Base-by-base conservation (phyloP, 2,797 vertebrate species). In the Hydrocynus forskahlii region DNA sequence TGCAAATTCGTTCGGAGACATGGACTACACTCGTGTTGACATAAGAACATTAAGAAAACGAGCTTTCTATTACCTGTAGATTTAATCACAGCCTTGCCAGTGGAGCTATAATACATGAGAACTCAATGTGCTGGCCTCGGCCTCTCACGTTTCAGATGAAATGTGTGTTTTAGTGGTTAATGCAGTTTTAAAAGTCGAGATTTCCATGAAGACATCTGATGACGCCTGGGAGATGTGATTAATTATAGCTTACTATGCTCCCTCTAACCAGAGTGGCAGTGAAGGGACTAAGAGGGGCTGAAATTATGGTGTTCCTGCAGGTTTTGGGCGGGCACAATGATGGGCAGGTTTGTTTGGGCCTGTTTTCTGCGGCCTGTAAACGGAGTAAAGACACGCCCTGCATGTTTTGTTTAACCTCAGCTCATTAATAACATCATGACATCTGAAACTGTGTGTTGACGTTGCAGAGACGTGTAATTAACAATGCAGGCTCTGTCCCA, bases 1-100 rank as follows among this genome's bases (percentile, higher is more conserved):
- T 84, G 86, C 80, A 86, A 88, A 87, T 52, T 88, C 84, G 70
- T 38, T 54, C 7, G 21, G 62, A 73, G 72, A 29, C 62, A 57
- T 78, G 21, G 23, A 76, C 72, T 74, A 72, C 63, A 62, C 73
- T 67, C 75, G 62, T 40, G 76, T 67, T 69, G 71, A 82, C 52
- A 82, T 55, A 75, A 63, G 77, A 79, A 77, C 76, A 75, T 40
- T 76, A 67, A 74, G 48, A 60, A 69, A 76, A 60, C 29, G 17
- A 25, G 62, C 76, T 50, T 80, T 77, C 80, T 69, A 78, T 70
- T 83, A 66, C 68, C 67, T 74, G 73, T 79, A 68, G 29, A 68
- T 82, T 82, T 72, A 57, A 80, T 80, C 79, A 72, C 40, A 78
- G 66, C 67, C 9, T 67, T 66, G 1, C 5, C 40, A 54, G 6